Conservation (phyloP, 2,888 invertebrate species). For the Thymelicus lineola region DNA sequence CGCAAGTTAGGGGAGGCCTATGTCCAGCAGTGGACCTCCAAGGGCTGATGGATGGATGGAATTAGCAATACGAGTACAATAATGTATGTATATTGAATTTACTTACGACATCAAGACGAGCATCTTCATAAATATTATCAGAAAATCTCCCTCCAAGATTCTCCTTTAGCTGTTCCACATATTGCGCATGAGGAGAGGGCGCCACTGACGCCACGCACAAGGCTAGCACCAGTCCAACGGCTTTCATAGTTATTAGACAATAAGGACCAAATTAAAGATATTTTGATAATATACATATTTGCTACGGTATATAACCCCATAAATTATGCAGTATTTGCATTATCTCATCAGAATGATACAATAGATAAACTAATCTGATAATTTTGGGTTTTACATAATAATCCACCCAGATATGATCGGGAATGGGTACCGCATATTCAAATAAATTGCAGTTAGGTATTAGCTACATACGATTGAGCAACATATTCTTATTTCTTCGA, state of each 20-base stretch:
- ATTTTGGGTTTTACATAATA: too few species aligned
- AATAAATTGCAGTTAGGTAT: too few species aligned
- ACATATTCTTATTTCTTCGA: too few species aligned
- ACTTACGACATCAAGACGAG: conserved; percentile 69
- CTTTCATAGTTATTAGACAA: conserved; percentile 5
- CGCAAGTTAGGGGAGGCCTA: too few species aligned
- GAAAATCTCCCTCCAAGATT: conserved; percentile 53
- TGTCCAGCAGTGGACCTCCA: too few species aligned
- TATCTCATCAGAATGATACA: background rate
- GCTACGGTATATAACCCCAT: background rate
- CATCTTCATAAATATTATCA: conserved; percentile 67
- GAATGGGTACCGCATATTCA: too few species aligned
- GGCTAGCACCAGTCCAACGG: background rate
- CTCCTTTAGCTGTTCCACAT: conserved; percentile 52
- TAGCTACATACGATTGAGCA: too few species aligned
- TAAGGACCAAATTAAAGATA: background rate
- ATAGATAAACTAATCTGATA: too few species aligned
- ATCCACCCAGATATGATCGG: too few species aligned
- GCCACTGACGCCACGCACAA: conserved; percentile 41
- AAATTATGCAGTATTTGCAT: conserved; percentile 4
- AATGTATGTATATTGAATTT: too few species aligned
- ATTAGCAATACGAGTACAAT: background rate
- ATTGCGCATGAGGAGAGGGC: conserved; percentile 56
- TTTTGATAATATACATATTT: too few species aligned
- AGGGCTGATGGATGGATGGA: too few species aligned